Base-by-base conservation (phyloP, 2,888 invertebrate genomes). In the Nomada ferruginata region DNA sequence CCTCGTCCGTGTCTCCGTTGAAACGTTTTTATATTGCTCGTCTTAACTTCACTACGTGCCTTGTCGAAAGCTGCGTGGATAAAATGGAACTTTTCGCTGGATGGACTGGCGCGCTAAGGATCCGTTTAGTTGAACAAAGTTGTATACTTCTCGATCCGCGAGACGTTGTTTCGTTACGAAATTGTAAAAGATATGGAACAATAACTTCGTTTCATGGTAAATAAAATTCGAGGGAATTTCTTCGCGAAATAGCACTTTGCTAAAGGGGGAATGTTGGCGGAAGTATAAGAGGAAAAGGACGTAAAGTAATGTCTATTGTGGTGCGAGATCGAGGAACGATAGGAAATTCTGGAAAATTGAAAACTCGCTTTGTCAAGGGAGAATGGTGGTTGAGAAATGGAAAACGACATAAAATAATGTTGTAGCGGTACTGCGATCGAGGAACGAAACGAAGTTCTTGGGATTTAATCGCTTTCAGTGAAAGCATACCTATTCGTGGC, bases 381-480 rank as follows among this genome's bases (percentile, higher is more conserved):
- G 23, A 36, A 50, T n/a, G 15, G 36, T 15, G 7, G 29, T 36
- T n/a, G 29, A 18, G 20, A 20, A n/a, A 15, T n/a, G n/a, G 29
- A 23, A 53, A n/a, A 26, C 23, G n/a, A 72, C n/a, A 53, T 23
- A 53, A 42, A 44, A 63, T 55, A 23, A 70, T 44, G 63, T 47
- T 42, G 18, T 53, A 10, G 53, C 60, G 73, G 66, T 47, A 61
- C 79, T 36, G 76, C 66, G 79, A 69, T 65, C 83, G 83, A 78
- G 76, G 68, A 78, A 82, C 82, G 71, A 79, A 65, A 81, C 52
- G 73, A 83, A 75, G 77, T 85, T 84, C 78, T 81, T 73, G 79
- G 74, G 75, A 79, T 85, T 79, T 77, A 88, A 84, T 88, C 87
- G 91, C 91, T 91, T 91, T 91, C 91, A 91, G 85, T 91, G 91